Evolutionary conservation across 2,797 vertebrate genomes (phyloP).

Genomic region (Argya squamiceps): DNA sequence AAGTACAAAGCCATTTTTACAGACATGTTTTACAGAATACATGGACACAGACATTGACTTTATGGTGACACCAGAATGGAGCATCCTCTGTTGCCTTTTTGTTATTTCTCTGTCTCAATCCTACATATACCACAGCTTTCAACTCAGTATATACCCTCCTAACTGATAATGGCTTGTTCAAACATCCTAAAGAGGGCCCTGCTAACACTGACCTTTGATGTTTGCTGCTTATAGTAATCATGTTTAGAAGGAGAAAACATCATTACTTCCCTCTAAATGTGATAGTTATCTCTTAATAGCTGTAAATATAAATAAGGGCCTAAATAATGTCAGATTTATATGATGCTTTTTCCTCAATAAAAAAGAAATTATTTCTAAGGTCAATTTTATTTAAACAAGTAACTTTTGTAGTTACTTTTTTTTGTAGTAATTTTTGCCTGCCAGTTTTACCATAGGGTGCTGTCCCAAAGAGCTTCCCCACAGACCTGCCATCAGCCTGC

Average conservation of each 20-base stretch:
- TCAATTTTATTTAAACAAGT: background rate
- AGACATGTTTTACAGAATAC: background rate
- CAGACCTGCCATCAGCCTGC: background rate
- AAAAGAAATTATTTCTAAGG: background rate
- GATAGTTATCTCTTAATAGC: background rate
- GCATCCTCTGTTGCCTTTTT: background rate
- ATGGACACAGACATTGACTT: background rate
- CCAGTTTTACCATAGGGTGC: background rate
- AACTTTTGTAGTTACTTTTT: too few species aligned
- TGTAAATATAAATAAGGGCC: background rate
- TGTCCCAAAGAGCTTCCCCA: background rate
- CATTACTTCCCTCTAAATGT: background rate
- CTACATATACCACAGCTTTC: background rate
- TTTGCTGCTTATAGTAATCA: background rate
- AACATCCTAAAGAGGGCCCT: background rate
- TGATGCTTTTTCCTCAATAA: background rate
- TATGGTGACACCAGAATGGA: background rate
- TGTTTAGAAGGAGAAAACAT: constrained; percentile 1
- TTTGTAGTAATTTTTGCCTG: background rate
- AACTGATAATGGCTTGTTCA: background rate
- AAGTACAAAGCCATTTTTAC: constrained; percentile 10
- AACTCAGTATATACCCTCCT: background rate
- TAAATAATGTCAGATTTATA: background rate
- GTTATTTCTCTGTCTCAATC: background rate
- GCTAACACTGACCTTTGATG: background rate